Evolutionary conservation across 30 jellyfish, hydroid and myxozoan species (phyloP), one percentile per base, ranked within the genome.

Genomic region (Mastigias papua): DNA sequence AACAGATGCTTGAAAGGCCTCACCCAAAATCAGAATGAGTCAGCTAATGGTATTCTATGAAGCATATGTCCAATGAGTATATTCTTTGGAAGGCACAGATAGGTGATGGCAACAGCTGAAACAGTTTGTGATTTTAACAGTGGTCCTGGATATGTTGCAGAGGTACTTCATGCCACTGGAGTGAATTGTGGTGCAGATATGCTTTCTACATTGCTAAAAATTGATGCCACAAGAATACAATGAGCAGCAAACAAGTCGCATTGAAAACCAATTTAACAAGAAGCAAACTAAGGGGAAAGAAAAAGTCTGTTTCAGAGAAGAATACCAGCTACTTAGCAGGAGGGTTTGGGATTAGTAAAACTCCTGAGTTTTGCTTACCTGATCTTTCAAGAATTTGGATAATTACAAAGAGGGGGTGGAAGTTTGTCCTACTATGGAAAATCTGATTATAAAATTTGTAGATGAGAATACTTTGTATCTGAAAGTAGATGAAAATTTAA

Each of bases 11-110:
- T 81, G 76, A 37, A 33, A 37, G 84, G 91, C 25, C 49, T 65
- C 48, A 81, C 91, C 22, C 91, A 81, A 30, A 81, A 81, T 46
- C 91, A 81, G 42, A 81, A 66, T 48, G 91, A 81, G 57, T 31
- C 91, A 15, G 34, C 71, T 9, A 64, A 81, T 54, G 75, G 91
- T 15, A 68, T 81, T 48, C 63, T 65, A 20, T 81, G 91, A 84
- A 48, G 84, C 75, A 81, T 37, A 66, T 81, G 76, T 31, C 91
- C 91, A 32, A 46, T 37, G 46, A 64, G 64, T 29, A 81, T 60
- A 69, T 81, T 81, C 60, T 73, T 22, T 35, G 48, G 84, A 49
- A 73, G 80, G 80, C 61, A 69, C 62, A 69, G 0, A 69, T 69
- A 26, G 29, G 61, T 66, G 29, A 19, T 64, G 20, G 91, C 82